phyloP scores from a whole-genome alignment of 2,797 vertebrate genomes.

The Neosilurus hyrtlii region DNA sequence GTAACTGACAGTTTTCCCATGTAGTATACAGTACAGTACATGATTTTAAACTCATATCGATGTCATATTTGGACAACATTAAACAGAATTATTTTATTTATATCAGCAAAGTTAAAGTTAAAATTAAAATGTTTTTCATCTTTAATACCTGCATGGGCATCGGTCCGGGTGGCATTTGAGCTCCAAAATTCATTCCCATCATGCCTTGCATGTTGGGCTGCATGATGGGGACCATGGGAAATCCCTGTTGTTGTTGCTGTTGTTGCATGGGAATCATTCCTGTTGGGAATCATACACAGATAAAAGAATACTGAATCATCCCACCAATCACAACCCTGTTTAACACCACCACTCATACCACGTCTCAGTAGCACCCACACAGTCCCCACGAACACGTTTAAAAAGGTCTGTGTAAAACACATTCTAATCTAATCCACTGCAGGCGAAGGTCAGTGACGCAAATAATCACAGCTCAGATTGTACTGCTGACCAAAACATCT shows the following conservation, averaged over 20 bases:
- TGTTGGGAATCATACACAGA: slow-evolving; percentile 49
- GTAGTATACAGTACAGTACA: too few species aligned
- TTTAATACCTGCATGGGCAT: slow-evolving; percentile 87
- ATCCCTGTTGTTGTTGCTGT: slow-evolving; percentile 82
- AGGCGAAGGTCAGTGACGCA: not conserved
- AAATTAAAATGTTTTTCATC: not conserved
- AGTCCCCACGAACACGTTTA: not conserved
- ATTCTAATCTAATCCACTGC: not conserved
- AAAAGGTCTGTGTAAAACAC: not conserved
- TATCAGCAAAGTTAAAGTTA: not conserved
- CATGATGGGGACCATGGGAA: slow-evolving; percentile 92
- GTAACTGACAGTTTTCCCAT: too few species aligned
- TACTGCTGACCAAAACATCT: not conserved
- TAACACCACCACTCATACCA: not conserved
- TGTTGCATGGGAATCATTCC: slow-evolving; percentile 93
- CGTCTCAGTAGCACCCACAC: not conserved
- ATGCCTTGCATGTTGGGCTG: slow-evolving; percentile 93
- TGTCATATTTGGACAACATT: not conserved
- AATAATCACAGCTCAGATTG: not conserved
- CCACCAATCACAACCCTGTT: not conserved
- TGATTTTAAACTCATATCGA: not conserved
- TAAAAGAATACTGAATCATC: not conserved
- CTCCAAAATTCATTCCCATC: slow-evolving; percentile 93
- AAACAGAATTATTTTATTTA: not conserved
- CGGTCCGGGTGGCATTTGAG: slow-evolving; percentile 86